Conservation (phyloP, 2,113 vertebrate species). For the Cygnus atratus region DNA sequence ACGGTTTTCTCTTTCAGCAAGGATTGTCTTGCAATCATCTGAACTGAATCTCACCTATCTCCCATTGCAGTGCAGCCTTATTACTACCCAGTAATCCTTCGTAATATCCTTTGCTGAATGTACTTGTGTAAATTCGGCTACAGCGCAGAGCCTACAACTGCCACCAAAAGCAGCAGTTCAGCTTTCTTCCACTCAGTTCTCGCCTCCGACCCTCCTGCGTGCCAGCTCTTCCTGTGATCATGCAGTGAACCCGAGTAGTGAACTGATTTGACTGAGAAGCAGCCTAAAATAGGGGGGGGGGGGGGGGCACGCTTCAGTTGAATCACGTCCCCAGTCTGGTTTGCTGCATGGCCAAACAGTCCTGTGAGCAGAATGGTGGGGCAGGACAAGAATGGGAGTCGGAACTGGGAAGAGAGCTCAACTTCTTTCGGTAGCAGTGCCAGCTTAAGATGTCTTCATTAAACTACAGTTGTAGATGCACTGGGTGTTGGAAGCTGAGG, state of each 20-base stretch:
- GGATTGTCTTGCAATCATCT: conserved; percentile 35
- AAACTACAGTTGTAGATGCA: conserved; percentile 61
- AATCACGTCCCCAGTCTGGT: conserved; percentile 19
- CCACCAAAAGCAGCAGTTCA: conserved; percentile 36
- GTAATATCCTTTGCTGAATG: neutral
- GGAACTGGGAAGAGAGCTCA: conserved; percentile 61
- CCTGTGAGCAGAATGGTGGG: conserved; percentile 37
- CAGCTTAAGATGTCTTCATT: conserved; percentile 65
- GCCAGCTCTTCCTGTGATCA: conserved; percentile 55
- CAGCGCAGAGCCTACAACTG: neutral
- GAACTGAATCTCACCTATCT: neutral
- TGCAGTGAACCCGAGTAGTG: conserved; percentile 33
- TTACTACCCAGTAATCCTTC: neutral
- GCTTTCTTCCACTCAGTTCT: conserved; percentile 45
- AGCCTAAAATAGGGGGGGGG: neutral
- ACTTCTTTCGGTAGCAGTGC: conserved; percentile 66
- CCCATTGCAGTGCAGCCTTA: neutral
- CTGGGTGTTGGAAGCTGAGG: conserved; percentile 55
- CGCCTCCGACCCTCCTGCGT: conserved; percentile 51
- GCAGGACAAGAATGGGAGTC: conserved; percentile 46
- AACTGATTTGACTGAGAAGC: neutral
- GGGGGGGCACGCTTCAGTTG: neutral
- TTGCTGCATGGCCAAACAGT: conserved; percentile 55
- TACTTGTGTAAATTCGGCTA: neutral
- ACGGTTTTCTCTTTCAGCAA: neutral